phyloP scores from a whole-genome alignment of 2,797 vertebrate genomes.

The Rhabdomys pumilio region DNA sequence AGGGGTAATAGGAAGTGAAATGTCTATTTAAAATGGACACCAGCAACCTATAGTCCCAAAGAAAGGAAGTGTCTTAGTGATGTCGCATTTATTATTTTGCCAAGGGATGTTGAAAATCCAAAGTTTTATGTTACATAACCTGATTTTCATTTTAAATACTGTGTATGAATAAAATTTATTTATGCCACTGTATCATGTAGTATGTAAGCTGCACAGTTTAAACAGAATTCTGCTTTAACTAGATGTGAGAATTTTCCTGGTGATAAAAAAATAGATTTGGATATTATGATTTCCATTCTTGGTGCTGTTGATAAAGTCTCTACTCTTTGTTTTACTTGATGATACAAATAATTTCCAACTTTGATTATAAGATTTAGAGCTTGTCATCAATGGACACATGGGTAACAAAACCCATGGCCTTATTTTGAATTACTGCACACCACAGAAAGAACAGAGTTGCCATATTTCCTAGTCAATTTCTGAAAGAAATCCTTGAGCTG shows the following conservation, averaged over 20 bases:
- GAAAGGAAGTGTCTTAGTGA: slow-evolving; percentile 29
- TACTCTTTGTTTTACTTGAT: slow-evolving; percentile 56
- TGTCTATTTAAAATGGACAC: neutral
- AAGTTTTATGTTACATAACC: slow-evolving; percentile 56
- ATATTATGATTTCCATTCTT: slow-evolving; percentile 51
- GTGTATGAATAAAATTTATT: slow-evolving; percentile 10
- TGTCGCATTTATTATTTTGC: neutral
- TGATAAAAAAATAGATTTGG: slow-evolving; percentile 62
- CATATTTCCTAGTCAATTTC: slow-evolving; percentile 52
- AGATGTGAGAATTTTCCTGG: slow-evolving; percentile 17
- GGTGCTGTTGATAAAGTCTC: slow-evolving; percentile 39
- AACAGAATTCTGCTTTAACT: slow-evolving; percentile 64
- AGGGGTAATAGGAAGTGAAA: neutral
- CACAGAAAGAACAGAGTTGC: neutral
- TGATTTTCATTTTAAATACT: slow-evolving; percentile 26
- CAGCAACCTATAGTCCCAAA: neutral
- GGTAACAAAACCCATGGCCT: slow-evolving; percentile 57
- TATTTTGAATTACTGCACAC: slow-evolving; percentile 56
- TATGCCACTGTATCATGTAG: slow-evolving; percentile 21
- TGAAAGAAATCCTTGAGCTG: slow-evolving; percentile 59
- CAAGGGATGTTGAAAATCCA: slow-evolving; percentile 50
- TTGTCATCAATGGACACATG: neutral
- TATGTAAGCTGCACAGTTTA: slow-evolving; percentile 19
- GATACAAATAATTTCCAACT: slow-evolving; percentile 32
- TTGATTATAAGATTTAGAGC: slow-evolving; percentile 54